A percentile compares a stretch with the other conserved stretches of the same genome.
phyloP scores from a whole-genome alignment of 2,113 vertebrate genomes.

The Channa maculata region DNA sequence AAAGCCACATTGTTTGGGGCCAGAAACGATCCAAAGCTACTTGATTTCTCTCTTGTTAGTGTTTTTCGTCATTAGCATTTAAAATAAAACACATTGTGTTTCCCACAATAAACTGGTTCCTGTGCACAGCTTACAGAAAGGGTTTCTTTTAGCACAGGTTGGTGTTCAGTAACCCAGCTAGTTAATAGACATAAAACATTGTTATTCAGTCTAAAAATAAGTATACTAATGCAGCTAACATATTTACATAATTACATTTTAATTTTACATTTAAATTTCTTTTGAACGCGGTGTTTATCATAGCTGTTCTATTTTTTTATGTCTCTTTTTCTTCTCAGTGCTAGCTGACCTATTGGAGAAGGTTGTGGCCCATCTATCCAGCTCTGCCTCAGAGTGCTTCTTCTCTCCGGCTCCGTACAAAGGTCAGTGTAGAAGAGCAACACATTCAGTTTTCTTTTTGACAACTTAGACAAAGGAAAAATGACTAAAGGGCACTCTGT shows the following conservation, averaged over 20 bases:
- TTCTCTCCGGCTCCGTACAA: constrained; percentile 83
- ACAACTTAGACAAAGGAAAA: constrained; percentile 27
- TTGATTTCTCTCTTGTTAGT: constrained; percentile 4
- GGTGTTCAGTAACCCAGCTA: too few species aligned
- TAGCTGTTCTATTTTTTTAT: not conserved
- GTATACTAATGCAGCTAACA: too few species aligned
- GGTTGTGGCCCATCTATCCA: constrained; percentile 86
- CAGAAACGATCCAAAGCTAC: not conserved
- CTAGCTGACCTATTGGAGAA: constrained; percentile 90
- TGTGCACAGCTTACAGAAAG: not conserved
- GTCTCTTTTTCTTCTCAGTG: constrained; percentile 78
- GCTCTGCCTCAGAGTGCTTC: constrained; percentile 82
- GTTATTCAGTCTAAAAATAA: not conserved
- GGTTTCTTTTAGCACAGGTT: too few species aligned
- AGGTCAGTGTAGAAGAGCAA: constrained; percentile 84
- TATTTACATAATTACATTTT: too few species aligned
- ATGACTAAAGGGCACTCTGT: constrained; percentile 22
- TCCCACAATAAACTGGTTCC: too few species aligned
- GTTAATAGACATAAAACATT: not conserved
- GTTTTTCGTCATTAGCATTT: too few species aligned
- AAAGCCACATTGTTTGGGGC: not conserved
- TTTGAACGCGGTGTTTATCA: constrained; percentile 8
- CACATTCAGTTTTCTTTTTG: not conserved
- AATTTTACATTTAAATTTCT: not conserved
- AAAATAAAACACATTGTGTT: not conserved